Conservation (phyloP, 2,888 invertebrate genomes). For the Drosophila prostipennis region DNA sequence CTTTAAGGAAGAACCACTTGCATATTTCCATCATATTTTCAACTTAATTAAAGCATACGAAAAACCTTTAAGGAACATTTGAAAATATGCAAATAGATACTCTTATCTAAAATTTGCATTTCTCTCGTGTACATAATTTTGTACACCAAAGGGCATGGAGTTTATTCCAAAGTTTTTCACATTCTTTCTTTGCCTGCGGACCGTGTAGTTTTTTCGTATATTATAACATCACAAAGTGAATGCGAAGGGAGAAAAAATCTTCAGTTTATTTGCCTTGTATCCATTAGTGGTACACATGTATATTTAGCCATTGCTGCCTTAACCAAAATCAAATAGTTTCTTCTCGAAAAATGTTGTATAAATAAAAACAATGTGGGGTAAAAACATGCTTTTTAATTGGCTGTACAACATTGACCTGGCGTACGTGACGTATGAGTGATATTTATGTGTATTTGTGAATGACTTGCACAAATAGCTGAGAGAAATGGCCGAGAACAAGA, state of each 20-base stretch:
- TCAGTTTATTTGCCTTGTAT: slow-evolving; percentile 22
- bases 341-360: slow-evolving; percentile 29
- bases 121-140: slow-evolving; percentile 30
- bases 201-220: slow-evolving; percentile 9
- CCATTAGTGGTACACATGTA: slow-evolving; percentile 2
- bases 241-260: slow-evolving; percentile 6
- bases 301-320: slow-evolving; percentile 16
- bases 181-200: slow-evolving; percentile 7
- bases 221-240: slow-evolving; percentile 7
- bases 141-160: slow-evolving; percentile 26
- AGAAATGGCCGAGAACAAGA: slow-evolving; percentile 38
- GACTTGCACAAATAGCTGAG: slow-evolving; percentile 39
- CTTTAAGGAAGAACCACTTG: not conserved
- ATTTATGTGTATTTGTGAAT: slow-evolving; percentile 38
- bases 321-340: slow-evolving; percentile 32
- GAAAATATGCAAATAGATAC: slow-evolving; percentile 27
- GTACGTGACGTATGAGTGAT: slow-evolving; percentile 42
- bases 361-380: slow-evolving; percentile 28
- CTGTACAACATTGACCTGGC: slow-evolving; percentile 38
- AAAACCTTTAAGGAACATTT: slow-evolving; percentile 9
- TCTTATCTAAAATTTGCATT: slow-evolving; percentile 33
- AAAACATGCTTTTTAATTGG: slow-evolving; percentile 30
- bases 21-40: not conserved
- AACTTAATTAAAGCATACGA: slow-evolving; percentile 26
- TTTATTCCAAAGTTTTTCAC: slow-evolving; percentile 15